Evolutionary conservation across 2,797 vertebrate species (phyloP).

Genomic region (Manis crassicaudata): DNA sequence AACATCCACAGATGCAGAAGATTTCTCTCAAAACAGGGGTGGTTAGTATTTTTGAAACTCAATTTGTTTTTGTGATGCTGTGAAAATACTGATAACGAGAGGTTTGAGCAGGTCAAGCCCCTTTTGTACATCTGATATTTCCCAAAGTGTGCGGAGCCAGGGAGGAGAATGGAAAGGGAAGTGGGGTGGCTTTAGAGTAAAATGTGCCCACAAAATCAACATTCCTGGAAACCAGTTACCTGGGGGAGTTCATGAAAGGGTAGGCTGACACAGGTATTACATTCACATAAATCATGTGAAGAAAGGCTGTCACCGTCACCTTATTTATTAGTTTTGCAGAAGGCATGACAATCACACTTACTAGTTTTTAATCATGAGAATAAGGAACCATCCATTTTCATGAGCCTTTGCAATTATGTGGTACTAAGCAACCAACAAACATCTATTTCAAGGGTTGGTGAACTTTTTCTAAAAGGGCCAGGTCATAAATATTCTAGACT

Average conservation of each 20-base stretch:
- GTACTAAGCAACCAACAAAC: neutral
- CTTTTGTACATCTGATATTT: neutral
- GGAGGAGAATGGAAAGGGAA: neutral
- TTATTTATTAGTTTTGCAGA: neutral
- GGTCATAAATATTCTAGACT: neutral
- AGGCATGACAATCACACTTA: neutral
- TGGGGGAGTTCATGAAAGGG: neutral
- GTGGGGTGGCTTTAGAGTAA: neutral
- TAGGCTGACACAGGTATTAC: neutral
- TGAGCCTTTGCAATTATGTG: neutral
- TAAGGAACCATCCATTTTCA: neutral
- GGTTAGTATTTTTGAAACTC: neutral
- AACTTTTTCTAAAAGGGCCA: neutral
- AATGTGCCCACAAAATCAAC: neutral
- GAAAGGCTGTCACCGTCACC: neutral
- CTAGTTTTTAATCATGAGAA: conserved; percentile 1
- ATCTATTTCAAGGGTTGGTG: neutral
- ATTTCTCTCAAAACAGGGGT: no score
- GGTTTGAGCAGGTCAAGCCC: neutral
- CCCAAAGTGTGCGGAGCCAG: neutral
- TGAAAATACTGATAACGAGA: neutral
- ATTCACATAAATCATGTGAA: neutral
- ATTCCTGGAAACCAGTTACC: neutral
- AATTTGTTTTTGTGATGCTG: neutral
- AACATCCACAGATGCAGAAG: no score